These are phyloP conservation scores for Leptopilina syphax DNA, from an alignment of 2,888 invertebrate genomes.

Conservation along the genomic window DNA sequence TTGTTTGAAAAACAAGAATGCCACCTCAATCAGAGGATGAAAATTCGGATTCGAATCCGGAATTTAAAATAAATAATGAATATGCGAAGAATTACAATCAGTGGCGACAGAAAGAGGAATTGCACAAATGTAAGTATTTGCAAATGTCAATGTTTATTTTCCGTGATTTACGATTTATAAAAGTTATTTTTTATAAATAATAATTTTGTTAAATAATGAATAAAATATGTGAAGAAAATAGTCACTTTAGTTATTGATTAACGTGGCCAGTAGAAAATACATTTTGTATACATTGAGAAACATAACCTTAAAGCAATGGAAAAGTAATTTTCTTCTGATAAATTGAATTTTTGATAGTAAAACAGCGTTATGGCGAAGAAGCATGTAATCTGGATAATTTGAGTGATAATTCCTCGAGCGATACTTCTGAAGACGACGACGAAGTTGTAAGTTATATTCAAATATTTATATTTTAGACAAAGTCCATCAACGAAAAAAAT, in stretches of 20 bases:
- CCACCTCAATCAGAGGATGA: slow-evolving; percentile 79
- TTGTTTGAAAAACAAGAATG: slow-evolving; percentile 62
- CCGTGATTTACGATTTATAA: not conserved
- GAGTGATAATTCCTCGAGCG: slow-evolving; percentile 76
- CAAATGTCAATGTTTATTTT: slow-evolving; percentile 55
- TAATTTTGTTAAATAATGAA: too few relatives aligned
- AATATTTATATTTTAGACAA: not conserved
- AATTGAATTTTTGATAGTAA: slow-evolving; percentile 79
- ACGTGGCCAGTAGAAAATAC: too few relatives aligned
- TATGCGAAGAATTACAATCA: slow-evolving; percentile 91
- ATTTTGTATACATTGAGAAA: not conserved
- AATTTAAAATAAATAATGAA: slow-evolving; percentile 85
- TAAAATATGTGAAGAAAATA: too few relatives aligned
- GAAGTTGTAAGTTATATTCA: slow-evolving; percentile 75
- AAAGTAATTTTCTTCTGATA: not conserved
- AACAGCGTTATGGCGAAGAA: slow-evolving; percentile 85
- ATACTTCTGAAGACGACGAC: slow-evolving; percentile 82
- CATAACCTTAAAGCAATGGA: not conserved
- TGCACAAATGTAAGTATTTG: slow-evolving; percentile 85
- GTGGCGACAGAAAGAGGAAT: slow-evolving; percentile 91
- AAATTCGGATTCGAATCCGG: slow-evolving; percentile 79
- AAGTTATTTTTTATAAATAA: not conserved
- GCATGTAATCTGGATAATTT: slow-evolving; percentile 76
- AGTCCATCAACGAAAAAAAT: too few relatives aligned
- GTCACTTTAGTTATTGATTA: not conserved